phyloP scores from a whole-genome alignment of 2,797 vertebrate genomes.

The Spea hammondii region DNA sequence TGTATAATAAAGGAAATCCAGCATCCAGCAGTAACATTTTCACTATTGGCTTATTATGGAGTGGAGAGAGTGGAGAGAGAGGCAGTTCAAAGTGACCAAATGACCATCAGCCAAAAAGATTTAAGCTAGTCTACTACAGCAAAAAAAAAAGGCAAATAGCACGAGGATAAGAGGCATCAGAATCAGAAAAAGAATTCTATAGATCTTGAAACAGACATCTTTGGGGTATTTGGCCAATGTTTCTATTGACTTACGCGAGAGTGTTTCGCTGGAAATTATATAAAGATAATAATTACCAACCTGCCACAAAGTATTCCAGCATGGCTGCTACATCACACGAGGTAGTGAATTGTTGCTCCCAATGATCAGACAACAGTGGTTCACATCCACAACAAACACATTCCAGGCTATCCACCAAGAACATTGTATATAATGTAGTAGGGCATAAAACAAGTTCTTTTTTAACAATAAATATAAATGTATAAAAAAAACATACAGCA shows the following conservation, averaged over 20 bases:
- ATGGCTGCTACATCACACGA: neutral
- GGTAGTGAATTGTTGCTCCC: too few relatives aligned
- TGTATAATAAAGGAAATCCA: neutral
- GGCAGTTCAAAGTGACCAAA: slow-evolving; percentile 8
- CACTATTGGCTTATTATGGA: neutral
- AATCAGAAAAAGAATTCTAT: neutral
- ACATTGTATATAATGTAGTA: too few relatives aligned
- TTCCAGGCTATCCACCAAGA: too few relatives aligned
- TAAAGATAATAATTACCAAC: neutral
- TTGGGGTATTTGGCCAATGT: neutral
- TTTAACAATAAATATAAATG: too few relatives aligned
- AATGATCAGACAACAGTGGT: too few relatives aligned
- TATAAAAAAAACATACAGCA: too few relatives aligned
- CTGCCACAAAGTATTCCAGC: neutral
- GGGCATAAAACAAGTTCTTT: too few relatives aligned
- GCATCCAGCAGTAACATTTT: neutral
- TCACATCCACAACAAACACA: too few relatives aligned
- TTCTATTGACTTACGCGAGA: neutral
- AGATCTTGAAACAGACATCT: slow-evolving; percentile 1
- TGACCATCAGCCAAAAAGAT: neutral
- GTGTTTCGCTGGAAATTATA: neutral
- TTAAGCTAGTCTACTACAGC: neutral
- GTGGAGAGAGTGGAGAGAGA: neutral
- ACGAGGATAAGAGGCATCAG: neutral
- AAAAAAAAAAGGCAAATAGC: slow-evolving; percentile 1